phyloP scores from a whole-genome alignment of 2,888 invertebrate genomes.

The Muschampia plurimacula region DNA sequence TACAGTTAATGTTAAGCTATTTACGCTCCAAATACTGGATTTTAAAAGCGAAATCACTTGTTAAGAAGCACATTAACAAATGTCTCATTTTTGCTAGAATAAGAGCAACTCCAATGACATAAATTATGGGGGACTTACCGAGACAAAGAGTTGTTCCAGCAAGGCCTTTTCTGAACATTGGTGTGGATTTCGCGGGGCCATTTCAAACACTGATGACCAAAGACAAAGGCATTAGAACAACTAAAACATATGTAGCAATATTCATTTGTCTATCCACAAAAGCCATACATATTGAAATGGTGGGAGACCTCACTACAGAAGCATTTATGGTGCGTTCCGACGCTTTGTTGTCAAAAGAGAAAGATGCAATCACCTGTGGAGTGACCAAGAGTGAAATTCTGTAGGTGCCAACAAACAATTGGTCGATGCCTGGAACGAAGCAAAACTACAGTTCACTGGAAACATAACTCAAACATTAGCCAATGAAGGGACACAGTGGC shows the following conservation, averaged over 20 bases:
- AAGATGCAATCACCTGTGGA: background rate
- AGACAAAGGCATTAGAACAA: background rate
- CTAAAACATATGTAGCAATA: background rate
- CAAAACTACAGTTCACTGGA: no score
- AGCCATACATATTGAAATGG: background rate
- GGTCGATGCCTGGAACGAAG: no score
- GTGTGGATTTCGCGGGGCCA: slow-evolving; percentile 10
- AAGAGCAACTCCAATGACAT: background rate
- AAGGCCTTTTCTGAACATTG: background rate
- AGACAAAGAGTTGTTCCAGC: background rate
- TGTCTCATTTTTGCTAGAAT: background rate
- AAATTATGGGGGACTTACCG: slow-evolving; percentile 7
- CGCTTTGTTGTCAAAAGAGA: background rate
- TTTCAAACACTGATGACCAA: background rate
- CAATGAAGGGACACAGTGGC: no score
- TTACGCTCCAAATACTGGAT: no score
- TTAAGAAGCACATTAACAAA: background rate
- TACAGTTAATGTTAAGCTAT: no score
- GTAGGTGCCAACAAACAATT: no score
- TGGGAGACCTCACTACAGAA: slow-evolving; percentile 1
- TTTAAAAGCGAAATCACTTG: background rate
- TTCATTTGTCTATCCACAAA: background rate
- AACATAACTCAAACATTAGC: no score
- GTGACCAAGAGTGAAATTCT: no score
- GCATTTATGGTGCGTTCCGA: slow-evolving; percentile 3